Base-by-base conservation (phyloP, 2,888 invertebrate genomes). In the Suillia variegata region DNA sequence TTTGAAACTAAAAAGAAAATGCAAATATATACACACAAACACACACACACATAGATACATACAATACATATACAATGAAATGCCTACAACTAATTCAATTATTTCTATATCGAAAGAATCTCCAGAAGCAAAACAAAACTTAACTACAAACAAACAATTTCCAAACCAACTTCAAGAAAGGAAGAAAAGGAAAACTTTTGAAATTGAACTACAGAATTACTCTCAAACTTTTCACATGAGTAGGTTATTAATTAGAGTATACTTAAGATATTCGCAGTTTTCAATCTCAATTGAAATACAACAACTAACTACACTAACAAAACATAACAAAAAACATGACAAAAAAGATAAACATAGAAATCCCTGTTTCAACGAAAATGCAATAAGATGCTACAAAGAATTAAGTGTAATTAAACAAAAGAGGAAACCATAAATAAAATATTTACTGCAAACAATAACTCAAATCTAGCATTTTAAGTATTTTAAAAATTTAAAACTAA, bases 31-130 rank as follows among this genome's bases (percentile, higher is more conserved):
- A 38, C 38, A 38, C n/a, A 38, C 20, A 20, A 18, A 45, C 17
- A 45, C 55, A 48, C 51, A 58, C 54, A 58, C 26, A 38, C 18
- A 15, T 33, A 33, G 17, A 31, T 48, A 54, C 13, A 49, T 59
- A 62, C 34, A 13, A 53, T n/a, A 47, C 17, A 8, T 31, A 50
- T 51, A 58, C 20, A 45, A 45, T 45, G 5, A 45, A 45, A 45
- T 13, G 20, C 45, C 38, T 38, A 38, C 6, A 38, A 38, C 38
- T n/a, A 38, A 38, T 38, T 38, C 38, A 38, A 38, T 38, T 38
- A 38, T 8, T 26, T 26, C 26, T 26, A 6, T 26, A 26, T 26
- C 26, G 26, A 26, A 26, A 10, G 26, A 26, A 6, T 26, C 10
- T 10, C 10, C 26, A 6, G 26, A 26, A 26, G n/a, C n/a, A n/a